phyloP scores from a whole-genome alignment of 2,888 invertebrate genomes.

The Aleiodes leptofemur region DNA sequence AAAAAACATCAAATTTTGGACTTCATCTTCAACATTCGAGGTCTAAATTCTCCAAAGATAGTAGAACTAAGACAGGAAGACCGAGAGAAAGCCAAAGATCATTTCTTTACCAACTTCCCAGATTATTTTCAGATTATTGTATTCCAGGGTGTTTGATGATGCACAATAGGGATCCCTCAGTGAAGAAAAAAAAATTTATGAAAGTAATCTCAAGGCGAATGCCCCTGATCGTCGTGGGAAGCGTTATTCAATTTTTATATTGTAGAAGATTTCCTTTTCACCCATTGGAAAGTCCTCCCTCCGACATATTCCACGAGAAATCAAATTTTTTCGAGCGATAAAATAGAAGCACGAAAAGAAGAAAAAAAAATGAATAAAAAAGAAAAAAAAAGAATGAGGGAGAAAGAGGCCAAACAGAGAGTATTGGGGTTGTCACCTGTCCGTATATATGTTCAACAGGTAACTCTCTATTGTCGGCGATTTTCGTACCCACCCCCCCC shows the following conservation, averaged over 20 bases:
- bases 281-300: slow-evolving; percentile 3
- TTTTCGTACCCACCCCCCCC: slow-evolving; percentile 25
- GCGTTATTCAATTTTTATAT: slow-evolving; percentile 65
- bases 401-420: slow-evolving; percentile 52
- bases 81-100: slow-evolving; percentile 21
- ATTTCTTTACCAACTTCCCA: slow-evolving; percentile 19
- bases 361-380: slow-evolving; percentile 53
- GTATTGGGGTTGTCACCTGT: slow-evolving; percentile 70
- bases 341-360: slow-evolving; percentile 66
- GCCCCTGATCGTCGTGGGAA: slow-evolving; percentile 74
- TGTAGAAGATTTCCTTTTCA: slow-evolving; percentile 53
- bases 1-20: not conserved
- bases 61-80: slow-evolving; percentile 17
- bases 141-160: slow-evolving; percentile 2
- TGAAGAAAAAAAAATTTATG: slow-evolving; percentile 65
- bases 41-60: not conserved
- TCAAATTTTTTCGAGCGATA: slow-evolving; percentile 73
- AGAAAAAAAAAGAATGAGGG: slow-evolving; percentile 55
- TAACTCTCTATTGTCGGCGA: slow-evolving; percentile 68
- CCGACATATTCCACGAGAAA: slow-evolving; percentile 58
- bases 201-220: slow-evolving; percentile 68
- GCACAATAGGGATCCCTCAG: slow-evolving; percentile 13
- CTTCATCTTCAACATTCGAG: no score
- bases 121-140: slow-evolving; percentile 20
- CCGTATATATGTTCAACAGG: slow-evolving; percentile 72